Conservation (phyloP, 2,113 vertebrate species). For the Carassius gibelio region DNA sequence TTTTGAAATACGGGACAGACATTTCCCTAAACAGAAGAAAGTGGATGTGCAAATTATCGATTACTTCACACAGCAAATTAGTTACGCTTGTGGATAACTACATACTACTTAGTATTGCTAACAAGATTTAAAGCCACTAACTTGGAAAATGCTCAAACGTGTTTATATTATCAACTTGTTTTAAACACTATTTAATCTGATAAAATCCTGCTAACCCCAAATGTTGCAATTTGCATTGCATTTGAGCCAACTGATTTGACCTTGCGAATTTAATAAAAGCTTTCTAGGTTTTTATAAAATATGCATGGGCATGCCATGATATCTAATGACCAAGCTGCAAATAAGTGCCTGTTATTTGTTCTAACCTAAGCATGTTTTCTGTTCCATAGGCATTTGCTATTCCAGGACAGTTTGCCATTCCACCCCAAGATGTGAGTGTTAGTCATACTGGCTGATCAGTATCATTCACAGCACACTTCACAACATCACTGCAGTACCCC, state of each 20-base stretch:
- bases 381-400: constrained; percentile 85
- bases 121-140: neutral
- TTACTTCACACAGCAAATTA: neutral
- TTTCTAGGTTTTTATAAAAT: neutral
- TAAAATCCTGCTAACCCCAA: neutral
- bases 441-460: constrained; percentile 41
- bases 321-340: neutral
- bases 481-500: constrained; percentile 55
- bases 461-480: constrained; percentile 55
- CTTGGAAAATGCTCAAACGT: neutral
- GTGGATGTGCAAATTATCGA: neutral
- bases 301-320: neutral
- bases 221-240: neutral
- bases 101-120: neutral
- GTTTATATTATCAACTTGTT: neutral
- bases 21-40: neutral
- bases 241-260: neutral
- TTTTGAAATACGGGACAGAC: neutral
- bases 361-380: constrained; percentile 44
- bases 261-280: neutral
- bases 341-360: neutral
- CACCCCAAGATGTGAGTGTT: constrained; percentile 92
- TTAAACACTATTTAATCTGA: neutral
- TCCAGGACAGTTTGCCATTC: constrained; percentile 90
- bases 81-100: neutral